Base-by-base conservation (phyloP, 1,140 invertebrate species). In the Augochlora pura region DNA sequence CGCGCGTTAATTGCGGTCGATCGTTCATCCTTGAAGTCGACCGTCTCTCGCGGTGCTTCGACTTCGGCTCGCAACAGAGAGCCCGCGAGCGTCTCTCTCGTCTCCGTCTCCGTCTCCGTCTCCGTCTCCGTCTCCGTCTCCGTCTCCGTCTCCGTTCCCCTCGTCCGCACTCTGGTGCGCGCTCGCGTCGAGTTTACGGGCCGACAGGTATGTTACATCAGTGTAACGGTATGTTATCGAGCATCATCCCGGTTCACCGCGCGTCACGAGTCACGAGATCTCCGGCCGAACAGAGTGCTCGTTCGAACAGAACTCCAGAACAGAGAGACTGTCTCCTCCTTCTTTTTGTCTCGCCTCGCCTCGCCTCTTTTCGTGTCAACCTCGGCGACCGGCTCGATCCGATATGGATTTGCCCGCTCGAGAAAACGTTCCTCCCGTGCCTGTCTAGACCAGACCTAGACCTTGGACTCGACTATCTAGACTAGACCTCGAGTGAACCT, bases 141-240 rank as follows among this genome's bases (percentile, higher is more conserved):
- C 8, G n/a, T n/a, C 42, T 46, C 42, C 10, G 10, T 46, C 10
- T 46, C 10, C 14, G 42, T 46, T 14, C 9, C 38, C 8, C 8
- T 10, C 9, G n/a, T 73, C 21, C 46, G 70, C 6, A 4, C 9
- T 21, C 54, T n/a, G 32, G n/a, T 74, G 42, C 32, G 52, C 59
- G 46, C 46, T 70, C 69, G 64, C 60, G 77, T 59, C 52, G 59
- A 74, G 69, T 66, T 73, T 74, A 74, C 69, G 42, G 77, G 70
- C 23, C 77, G 69, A 66, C 77, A 79, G 70, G 77, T 66, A 63
- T 59, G 77, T 79, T 79, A 79, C 77, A 79, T 79, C 77, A 79
- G 69, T 74, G 77, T 79, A 79, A 79, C 77, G 77, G 77, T 79
- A 79, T 74, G 77, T 79, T 79, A 74, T 79, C 77, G 77, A 74